A percentile compares a stretch with the other conserved stretches of the same genome.
These are phyloP conservation scores for Pantelozetes paolii DNA, from an alignment of 2,888 invertebrate genomes.

Conservation along the genomic window DNA sequence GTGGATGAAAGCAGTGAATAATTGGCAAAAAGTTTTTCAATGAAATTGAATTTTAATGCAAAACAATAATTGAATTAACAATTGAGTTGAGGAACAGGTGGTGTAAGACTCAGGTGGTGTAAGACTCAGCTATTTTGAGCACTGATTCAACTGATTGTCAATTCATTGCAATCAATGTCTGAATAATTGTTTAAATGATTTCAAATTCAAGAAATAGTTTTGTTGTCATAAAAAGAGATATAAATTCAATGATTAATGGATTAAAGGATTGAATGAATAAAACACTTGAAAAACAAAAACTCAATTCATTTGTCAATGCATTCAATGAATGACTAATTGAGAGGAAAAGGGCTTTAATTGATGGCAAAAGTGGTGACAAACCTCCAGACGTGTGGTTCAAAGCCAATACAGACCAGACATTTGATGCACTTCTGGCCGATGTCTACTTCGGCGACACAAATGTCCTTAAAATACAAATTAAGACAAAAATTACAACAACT, in stretches of 20 bases:
- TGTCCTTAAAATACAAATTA: not conserved
- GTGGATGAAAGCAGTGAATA: too few relatives aligned
- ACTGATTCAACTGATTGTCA: not conserved
- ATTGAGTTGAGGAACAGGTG: not conserved
- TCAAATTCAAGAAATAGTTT: too few relatives aligned
- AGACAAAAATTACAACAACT: not conserved
- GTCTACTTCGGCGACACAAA: not conserved
- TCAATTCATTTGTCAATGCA: too few relatives aligned
- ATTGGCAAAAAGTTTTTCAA: too few relatives aligned
- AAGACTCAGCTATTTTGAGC: not conserved
- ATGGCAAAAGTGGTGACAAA: not conserved
- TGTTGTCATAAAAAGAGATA: too few relatives aligned
- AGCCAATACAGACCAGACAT: not conserved
- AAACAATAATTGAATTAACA: not conserved
- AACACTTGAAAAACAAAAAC: too few relatives aligned
- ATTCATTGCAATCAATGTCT: not conserved
- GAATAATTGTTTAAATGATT: not conserved
- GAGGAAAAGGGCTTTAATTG: too few relatives aligned
- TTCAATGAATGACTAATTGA: too few relatives aligned
- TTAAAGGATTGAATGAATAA: too few relatives aligned
- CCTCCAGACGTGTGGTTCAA: constrained; percentile 21
- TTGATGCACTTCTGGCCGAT: constrained; percentile 8
- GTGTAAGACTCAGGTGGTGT: not conserved
- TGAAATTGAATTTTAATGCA: not conserved
- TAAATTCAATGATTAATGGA: too few relatives aligned